These are phyloP conservation scores for Phorcus lineatus DNA, from an alignment of 2,888 invertebrate genomes.

Conservation along the genomic window DNA sequence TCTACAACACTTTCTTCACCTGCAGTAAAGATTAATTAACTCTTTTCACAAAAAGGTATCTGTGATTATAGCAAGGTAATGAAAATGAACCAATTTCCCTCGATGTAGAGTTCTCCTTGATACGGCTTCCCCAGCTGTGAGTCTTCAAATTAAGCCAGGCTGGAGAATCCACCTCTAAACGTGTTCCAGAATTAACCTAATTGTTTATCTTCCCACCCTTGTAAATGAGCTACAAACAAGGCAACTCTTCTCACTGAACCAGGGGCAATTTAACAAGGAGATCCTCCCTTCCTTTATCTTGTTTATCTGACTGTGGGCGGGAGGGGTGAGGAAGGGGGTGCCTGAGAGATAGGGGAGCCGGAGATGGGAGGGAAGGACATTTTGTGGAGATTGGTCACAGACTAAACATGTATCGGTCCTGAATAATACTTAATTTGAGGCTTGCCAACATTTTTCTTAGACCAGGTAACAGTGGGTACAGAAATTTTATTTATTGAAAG, in stretches of 20 bases:
- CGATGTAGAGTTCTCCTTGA: background rate
- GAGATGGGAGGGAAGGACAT: background rate
- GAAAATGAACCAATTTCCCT: too few species aligned
- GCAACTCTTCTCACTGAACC: background rate
- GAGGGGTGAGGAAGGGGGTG: background rate
- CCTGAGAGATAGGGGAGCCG: too few species aligned
- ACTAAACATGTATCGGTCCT: too few species aligned
- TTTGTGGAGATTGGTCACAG: too few species aligned
- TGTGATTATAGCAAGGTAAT: too few species aligned
- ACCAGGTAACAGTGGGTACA: too few species aligned
- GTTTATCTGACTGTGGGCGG: background rate
- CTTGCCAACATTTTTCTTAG: too few species aligned
- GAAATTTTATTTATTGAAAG: too few species aligned
- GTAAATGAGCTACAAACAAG: background rate
- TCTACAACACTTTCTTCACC: too few species aligned
- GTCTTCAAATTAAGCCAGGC: constrained; percentile 12
- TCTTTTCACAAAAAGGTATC: too few species aligned
- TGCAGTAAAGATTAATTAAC: too few species aligned
- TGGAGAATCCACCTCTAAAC: background rate
- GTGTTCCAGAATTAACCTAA: constrained; percentile 16
- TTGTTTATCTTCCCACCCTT: constrained; percentile 5
- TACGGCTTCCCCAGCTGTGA: background rate
- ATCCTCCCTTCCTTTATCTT: background rate
- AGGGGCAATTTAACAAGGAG: background rate
- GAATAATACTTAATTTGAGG: too few species aligned